Evolutionary conservation across 2,888 invertebrate genomes (phyloP), one percentile per base, ranked within the genome.

Genomic region (Thereva nobilitata): DNA sequence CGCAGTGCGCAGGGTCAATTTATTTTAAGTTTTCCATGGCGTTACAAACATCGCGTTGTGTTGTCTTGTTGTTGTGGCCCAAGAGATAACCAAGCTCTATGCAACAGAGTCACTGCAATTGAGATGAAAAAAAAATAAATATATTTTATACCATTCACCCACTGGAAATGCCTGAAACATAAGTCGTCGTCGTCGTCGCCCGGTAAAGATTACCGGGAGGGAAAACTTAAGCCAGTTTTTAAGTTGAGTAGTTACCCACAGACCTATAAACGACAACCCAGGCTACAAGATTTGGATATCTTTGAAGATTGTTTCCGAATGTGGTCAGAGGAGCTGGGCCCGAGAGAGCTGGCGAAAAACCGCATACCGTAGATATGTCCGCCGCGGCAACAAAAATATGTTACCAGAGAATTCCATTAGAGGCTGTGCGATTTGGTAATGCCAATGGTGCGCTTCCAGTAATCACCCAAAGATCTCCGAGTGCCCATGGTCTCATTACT

Each of bases 371-470:
- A 12, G 41, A 50, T 50, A 50, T 49, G 61, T 61, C 50, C 49
- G 50, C 61, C 61, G 41, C 61, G 34, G 23, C 23, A 49, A 34
- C 61, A 50, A 37, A 49, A 61, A 41, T 61, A 61, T 50, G 61
- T 50, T 61, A 61, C 61, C 41, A 50, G 61, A 61, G 50, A 61
- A 61, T 61, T 61, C 61, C 61, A 61, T 61, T 61, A 61, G 61
- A 50, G 23, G 23, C 23, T 23, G 23, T 23, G 38, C 40, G 49
- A 61, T 61, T 61, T 49, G 40, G 61, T 50, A 61, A 61, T 61
- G 23, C 41, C 12, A 3, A 10, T 5, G 50, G 6, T 50, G 10
- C 12, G 10, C 12, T 10, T 7, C 23, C 23, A 50, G 23, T 23
- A 23, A 23, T 23, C 23, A 23, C 23, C 12, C 23, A 23, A 5